Percentiles rank a stretch among this genome's conserved stretches.
Conservation (phyloP, 2,113 vertebrate species). For the Girardinichthys multiradiatus region DNA sequence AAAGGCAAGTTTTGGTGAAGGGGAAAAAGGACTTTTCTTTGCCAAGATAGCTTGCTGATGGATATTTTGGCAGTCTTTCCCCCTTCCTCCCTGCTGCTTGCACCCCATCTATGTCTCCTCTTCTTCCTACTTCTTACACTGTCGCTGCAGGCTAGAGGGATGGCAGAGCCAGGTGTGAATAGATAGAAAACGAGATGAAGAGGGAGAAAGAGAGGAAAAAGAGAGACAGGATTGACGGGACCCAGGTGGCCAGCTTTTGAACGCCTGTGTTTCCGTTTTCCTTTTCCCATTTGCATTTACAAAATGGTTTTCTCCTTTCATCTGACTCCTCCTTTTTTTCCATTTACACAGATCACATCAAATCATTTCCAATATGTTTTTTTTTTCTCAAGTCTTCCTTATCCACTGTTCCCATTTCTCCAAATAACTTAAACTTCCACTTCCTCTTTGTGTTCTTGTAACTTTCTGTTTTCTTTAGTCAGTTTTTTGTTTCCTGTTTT, state of each 20-base stretch:
- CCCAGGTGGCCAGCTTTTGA: slow-evolving; percentile 65
- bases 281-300: slow-evolving; percentile 65
- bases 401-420: slow-evolving; percentile 27
- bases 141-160: slow-evolving; percentile 39
- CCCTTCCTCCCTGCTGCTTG: slow-evolving; percentile 39
- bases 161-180: slow-evolving; percentile 59
- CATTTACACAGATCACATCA: slow-evolving; percentile 27
- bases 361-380: slow-evolving; percentile 47
- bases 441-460: slow-evolving; percentile 24
- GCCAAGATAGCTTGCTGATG: slow-evolving; percentile 54
- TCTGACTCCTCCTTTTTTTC: slow-evolving; percentile 37
- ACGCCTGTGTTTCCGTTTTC: slow-evolving; percentile 42
- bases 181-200: slow-evolving; percentile 28
- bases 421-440: slow-evolving; percentile 28
- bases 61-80: slow-evolving; percentile 54
- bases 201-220: slow-evolving; percentile 9
- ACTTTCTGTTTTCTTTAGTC: slow-evolving; percentile 41
- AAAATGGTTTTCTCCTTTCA: slow-evolving; percentile 48
- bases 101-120: slow-evolving; percentile 21
- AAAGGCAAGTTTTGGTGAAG: slow-evolving; percentile 37
- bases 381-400: slow-evolving; percentile 6
- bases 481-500: slow-evolving; percentile 10
- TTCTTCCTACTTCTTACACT: slow-evolving; percentile 24
- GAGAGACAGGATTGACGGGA: slow-evolving; percentile 49
- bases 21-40: slow-evolving; percentile 9